These are phyloP conservation scores for Centroberyx gerrardi DNA, from an alignment of 2,797 vertebrate species.

Conservation along the genomic window DNA sequence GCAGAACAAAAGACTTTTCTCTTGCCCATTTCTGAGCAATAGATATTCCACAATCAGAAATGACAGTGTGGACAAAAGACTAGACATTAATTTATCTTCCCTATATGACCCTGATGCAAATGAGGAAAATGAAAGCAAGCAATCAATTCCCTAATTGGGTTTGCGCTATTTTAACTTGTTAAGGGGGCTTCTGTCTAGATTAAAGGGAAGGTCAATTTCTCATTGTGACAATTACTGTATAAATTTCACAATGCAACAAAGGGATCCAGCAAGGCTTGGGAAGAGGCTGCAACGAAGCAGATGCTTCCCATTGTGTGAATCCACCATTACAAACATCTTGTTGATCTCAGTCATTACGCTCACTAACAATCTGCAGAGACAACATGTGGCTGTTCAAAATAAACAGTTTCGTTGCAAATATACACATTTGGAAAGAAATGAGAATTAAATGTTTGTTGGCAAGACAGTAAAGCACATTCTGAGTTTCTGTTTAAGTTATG, in stretches of 20 bases:
- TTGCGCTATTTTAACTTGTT: constrained; percentile 78
- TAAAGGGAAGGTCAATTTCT: constrained; percentile 80
- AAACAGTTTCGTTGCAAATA: constrained; percentile 3
- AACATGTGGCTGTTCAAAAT: not conserved
- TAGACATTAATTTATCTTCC: constrained; percentile 75
- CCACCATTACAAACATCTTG: constrained; percentile 16
- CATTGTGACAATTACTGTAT: constrained; percentile 81
- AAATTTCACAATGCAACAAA: constrained; percentile 72
- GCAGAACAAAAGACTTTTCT: constrained; percentile 56
- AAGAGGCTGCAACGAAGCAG: constrained; percentile 35
- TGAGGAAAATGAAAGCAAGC: constrained; percentile 78
- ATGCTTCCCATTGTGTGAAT: constrained; percentile 47
- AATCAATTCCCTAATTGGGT: constrained; percentile 83
- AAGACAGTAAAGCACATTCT: not conserved
- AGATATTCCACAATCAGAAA: constrained; percentile 44
- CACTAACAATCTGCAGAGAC: constrained; percentile 15
- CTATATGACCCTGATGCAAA: constrained; percentile 79
- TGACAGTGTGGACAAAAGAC: constrained; percentile 71
- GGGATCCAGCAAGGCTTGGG: constrained; percentile 26
- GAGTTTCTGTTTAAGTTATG: not conserved
- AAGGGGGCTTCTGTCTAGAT: constrained; percentile 70
- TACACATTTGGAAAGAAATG: not conserved
- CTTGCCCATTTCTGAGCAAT: constrained; percentile 46
- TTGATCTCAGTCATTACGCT: constrained; percentile 32
- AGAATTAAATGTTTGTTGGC: not conserved